Evolutionary conservation across 2,113 vertebrate genomes (phyloP).

Genomic region (Lamprotornis superbus): DNA sequence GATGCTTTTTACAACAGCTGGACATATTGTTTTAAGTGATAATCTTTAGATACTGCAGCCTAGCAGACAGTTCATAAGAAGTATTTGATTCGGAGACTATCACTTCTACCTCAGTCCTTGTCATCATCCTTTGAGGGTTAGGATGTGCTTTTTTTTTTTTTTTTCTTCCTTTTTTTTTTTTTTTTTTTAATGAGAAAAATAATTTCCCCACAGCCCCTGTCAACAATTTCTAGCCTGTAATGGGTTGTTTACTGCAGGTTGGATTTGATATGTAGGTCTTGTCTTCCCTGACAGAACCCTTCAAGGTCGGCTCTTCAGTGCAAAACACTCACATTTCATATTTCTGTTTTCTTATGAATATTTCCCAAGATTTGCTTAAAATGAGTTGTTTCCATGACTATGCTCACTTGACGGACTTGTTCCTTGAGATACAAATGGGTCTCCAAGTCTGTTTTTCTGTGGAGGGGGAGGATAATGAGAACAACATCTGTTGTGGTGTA

Average conservation of each 20-base stretch:
- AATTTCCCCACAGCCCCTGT: not conserved
- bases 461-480: conserved; percentile 8
- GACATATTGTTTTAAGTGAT: conserved; percentile 64
- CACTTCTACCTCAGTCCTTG: conserved; percentile 24
- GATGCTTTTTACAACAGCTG: conserved; percentile 45
- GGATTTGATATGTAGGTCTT: not conserved
- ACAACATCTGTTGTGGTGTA: not conserved
- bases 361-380: not conserved
- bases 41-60: conserved; percentile 55
- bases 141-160: not conserved
- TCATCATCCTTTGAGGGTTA: not conserved
- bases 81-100: conserved; percentile 54
- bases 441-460: not conserved
- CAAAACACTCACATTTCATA: not conserved
- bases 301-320: not conserved
- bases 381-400: conserved; percentile 25
- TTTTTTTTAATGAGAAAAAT: not conserved
- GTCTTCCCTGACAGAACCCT: not conserved
- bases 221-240: not conserved
- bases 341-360: not conserved
- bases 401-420: not conserved
- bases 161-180: not conserved
- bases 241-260: conserved; percentile 33
- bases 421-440: conserved; percentile 2
- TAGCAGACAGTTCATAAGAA: conserved; percentile 48